phyloP scores from a whole-genome alignment of 2,888 invertebrate species.

The Cheilosia soror region DNA sequence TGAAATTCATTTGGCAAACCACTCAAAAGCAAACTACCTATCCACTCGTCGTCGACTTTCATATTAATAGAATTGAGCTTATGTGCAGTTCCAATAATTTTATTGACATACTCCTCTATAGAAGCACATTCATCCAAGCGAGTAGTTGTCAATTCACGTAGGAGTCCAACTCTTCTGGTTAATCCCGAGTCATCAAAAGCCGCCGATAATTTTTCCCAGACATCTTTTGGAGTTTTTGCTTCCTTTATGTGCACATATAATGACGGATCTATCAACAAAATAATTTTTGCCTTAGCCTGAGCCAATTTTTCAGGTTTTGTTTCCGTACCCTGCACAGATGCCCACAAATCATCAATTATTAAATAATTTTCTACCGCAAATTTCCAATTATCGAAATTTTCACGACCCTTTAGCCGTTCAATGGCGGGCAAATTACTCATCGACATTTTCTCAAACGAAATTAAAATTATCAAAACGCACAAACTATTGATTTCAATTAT shows the following conservation, averaged over 20 bases:
- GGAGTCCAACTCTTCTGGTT: conserved; percentile 16
- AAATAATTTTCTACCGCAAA: conserved; percentile 28
- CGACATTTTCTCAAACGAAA: background rate
- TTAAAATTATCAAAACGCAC: background rate
- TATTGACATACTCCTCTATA: conserved; percentile 3
- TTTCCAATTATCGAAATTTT: conserved; percentile 34
- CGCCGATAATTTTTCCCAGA: conserved; percentile 9
- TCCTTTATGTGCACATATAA: background rate
- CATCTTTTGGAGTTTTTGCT: conserved; percentile 42
- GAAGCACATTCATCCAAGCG: conserved; percentile 1
- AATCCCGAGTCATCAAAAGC: conserved; percentile 2
- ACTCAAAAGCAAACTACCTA: conserved; percentile 16
- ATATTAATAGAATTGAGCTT: conserved; percentile 9
- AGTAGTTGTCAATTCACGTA: conserved; percentile 11
- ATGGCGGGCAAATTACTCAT: conserved; percentile 1
- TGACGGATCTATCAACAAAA: too few relatives aligned
- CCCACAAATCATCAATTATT: conserved; percentile 38
- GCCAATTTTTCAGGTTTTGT: too few relatives aligned
- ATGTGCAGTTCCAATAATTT: conserved; percentile 21
- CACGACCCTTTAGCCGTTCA: conserved; percentile 23
- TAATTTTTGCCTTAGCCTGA: too few relatives aligned
- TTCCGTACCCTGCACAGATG: background rate
- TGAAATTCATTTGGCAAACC: conserved; percentile 27
- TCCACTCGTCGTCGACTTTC: conserved; percentile 17
- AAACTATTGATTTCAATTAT: background rate